Conservation (phyloP, 1,140 invertebrate genomes). For the Pinna nobilis region DNA sequence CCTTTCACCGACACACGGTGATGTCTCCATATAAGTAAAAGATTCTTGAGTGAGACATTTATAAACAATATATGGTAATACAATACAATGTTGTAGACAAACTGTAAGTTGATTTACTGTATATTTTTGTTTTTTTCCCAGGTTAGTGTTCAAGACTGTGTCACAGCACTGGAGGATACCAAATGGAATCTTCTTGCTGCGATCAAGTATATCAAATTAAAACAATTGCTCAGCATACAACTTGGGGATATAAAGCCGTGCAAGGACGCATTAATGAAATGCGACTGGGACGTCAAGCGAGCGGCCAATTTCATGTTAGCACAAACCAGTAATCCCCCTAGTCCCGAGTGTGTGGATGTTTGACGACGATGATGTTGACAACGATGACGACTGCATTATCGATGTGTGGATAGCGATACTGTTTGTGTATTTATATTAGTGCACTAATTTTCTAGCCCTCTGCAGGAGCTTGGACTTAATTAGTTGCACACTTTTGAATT, state of each 20-base stretch:
- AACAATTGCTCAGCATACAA: constrained; percentile 76
- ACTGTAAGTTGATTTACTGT: background rate
- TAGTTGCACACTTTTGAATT: too few relatives aligned
- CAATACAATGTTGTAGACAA: too few relatives aligned
- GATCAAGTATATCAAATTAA: constrained; percentile 88
- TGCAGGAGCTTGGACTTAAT: too few relatives aligned
- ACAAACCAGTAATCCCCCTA: constrained; percentile 47
- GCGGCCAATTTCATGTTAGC: constrained; percentile 73
- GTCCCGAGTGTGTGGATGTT: constrained; percentile 65
- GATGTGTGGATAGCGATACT: too few relatives aligned
- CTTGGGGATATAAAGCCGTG: constrained; percentile 68
- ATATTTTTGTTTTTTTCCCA: constrained; percentile 70
- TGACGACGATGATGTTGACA: constrained; percentile 32
- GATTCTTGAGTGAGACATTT: too few relatives aligned
- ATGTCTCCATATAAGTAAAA: too few relatives aligned
- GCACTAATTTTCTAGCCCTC: too few relatives aligned
- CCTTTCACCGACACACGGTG: too few relatives aligned
- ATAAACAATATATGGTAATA: too few relatives aligned
- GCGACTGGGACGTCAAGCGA: constrained; percentile 73
- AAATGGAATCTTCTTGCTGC: constrained; percentile 93
- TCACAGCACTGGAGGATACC: constrained; percentile 86
- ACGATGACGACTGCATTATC: too few relatives aligned
- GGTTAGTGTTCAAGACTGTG: constrained; percentile 86
- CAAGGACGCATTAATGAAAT: constrained; percentile 70
- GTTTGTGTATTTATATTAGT: too few relatives aligned